These are phyloP conservation scores for Emmelina monodactyla DNA, from an alignment of 2,888 invertebrate species.

Conservation along the genomic window DNA sequence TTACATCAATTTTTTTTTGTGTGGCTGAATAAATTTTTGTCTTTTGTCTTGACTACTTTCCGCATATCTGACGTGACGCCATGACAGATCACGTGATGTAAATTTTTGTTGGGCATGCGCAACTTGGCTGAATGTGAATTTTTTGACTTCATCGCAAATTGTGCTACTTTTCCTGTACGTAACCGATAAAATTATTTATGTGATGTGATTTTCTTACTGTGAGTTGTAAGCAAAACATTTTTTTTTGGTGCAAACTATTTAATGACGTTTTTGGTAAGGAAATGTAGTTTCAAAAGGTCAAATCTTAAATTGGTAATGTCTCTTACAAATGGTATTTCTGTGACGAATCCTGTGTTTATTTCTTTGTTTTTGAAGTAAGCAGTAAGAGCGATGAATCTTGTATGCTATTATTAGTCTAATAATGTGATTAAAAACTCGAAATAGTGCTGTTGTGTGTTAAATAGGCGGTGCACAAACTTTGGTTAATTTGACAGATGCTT, in stretches of 20 bases:
- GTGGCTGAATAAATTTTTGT: no score
- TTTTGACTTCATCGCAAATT: slow-evolving; percentile 49
- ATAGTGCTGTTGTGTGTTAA: no score
- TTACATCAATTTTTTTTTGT: no score
- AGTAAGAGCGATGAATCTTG: no score
- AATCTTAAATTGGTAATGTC: slow-evolving; percentile 28
- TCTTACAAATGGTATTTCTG: slow-evolving; percentile 41
- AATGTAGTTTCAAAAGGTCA: slow-evolving; percentile 48
- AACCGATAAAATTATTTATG: slow-evolving; percentile 24
- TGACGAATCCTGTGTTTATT: slow-evolving; percentile 31
- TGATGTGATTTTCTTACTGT: slow-evolving; percentile 19
- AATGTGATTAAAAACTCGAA: not conserved
- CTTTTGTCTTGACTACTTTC: no score
- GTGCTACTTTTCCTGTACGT: slow-evolving; percentile 35
- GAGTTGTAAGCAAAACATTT: slow-evolving; percentile 22
- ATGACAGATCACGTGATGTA: slow-evolving; percentile 67
- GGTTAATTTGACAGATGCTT: slow-evolving; percentile 5
- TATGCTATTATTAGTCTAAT: slow-evolving; percentile 17
- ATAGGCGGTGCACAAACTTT: slow-evolving; percentile 8
- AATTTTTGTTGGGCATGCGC: slow-evolving; percentile 64
- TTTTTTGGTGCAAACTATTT: slow-evolving; percentile 8
- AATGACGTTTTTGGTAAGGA: slow-evolving; percentile 25
- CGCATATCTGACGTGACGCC: slow-evolving; percentile 48
- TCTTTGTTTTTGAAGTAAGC: no score
- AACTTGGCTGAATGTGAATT: slow-evolving; percentile 47